Conservation (phyloP, 2,888 invertebrate species). For the Drosophila austrosaltans region DNA sequence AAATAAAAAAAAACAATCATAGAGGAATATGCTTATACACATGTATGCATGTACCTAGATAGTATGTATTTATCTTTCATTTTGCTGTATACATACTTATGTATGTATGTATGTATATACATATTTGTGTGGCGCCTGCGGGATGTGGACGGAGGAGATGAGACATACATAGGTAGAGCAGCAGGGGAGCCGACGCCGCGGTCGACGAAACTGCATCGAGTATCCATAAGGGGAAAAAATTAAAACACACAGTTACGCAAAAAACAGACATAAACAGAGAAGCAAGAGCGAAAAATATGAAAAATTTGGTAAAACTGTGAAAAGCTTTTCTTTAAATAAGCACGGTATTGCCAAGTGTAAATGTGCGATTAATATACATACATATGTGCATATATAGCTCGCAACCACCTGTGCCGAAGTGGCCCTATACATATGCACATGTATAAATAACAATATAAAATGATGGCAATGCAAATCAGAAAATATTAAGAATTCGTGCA, state of each 20-base stretch:
- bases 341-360: slow-evolving; percentile 33
- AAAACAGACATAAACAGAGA: slow-evolving; percentile 62
- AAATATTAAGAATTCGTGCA: no score
- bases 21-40: background rate
- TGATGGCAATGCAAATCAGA: no score
- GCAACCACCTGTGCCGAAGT: no score
- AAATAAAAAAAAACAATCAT: no score
- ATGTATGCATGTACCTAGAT: slow-evolving; percentile 6
- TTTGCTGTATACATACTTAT: slow-evolving; percentile 33
- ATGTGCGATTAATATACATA: background rate
- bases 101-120: slow-evolving; percentile 38
- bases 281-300: slow-evolving; percentile 69
- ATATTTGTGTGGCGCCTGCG: slow-evolving; percentile 46
- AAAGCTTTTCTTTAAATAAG: slow-evolving; percentile 47
- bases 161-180: background rate
- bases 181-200: slow-evolving; percentile 6
- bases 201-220: slow-evolving; percentile 68
- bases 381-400: background rate
- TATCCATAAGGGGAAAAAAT: slow-evolving; percentile 62
- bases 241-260: slow-evolving; percentile 69
- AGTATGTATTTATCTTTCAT: slow-evolving; percentile 47
- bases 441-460: no score
- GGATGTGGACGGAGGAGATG: background rate
- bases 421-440: no score
- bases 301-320: slow-evolving; percentile 63